These are phyloP conservation scores for Pelvicachromis taeniatus DNA, from an alignment of 2,113 vertebrate species.

Conservation along the genomic window DNA sequence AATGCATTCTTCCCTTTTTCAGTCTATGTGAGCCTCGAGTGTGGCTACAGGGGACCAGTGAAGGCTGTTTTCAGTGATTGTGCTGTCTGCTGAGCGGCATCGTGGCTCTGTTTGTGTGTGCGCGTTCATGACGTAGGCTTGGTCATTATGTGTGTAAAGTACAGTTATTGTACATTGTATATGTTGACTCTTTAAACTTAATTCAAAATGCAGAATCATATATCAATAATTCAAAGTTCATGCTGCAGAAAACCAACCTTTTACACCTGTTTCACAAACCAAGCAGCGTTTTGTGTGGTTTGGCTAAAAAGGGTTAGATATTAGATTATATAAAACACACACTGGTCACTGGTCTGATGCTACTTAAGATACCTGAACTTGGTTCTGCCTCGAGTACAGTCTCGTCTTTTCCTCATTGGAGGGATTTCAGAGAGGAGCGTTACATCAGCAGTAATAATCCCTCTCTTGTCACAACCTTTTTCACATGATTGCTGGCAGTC, in stretches of 20 bases:
- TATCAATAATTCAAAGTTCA: background rate
- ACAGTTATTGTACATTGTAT: background rate
- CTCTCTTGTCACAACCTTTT: conserved; percentile 38
- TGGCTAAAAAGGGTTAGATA: background rate
- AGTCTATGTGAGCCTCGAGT: background rate
- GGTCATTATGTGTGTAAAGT: background rate
- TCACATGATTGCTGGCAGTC: conserved; percentile 35
- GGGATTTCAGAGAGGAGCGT: conserved; percentile 1
- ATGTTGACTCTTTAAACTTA: background rate
- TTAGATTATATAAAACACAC: accelerated
- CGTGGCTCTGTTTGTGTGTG: too few relatives aligned
- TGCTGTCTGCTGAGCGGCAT: background rate
- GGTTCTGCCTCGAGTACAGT: background rate
- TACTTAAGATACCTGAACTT: background rate
- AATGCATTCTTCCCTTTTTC: background rate
- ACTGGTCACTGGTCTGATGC: background rate
- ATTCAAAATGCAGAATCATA: background rate
- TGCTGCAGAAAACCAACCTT: background rate
- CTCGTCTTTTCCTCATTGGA: background rate
- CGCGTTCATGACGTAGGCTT: background rate
- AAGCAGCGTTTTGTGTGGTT: accelerated
- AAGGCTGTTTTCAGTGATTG: background rate
- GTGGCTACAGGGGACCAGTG: background rate
- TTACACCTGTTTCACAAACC: background rate
- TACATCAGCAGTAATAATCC: conserved; percentile 26